Conservation (phyloP, 2,797 vertebrate species). For the Sciurus carolinensis region DNA sequence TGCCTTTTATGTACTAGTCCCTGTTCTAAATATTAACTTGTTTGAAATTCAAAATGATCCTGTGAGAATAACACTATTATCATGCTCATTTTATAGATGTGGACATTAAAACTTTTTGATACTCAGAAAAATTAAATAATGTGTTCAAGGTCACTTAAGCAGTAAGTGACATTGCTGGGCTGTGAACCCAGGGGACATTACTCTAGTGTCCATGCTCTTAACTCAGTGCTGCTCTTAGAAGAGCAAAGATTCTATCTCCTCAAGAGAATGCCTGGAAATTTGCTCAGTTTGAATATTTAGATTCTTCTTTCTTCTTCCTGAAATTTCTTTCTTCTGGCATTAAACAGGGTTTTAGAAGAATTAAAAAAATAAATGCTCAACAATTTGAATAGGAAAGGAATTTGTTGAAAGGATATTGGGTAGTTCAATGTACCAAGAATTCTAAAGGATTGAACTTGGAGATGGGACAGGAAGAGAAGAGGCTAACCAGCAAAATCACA, state of each 20-base stretch:
- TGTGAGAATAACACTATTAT: not conserved
- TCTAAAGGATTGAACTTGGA: not conserved
- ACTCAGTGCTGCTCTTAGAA: not conserved
- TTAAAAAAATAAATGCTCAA: not conserved
- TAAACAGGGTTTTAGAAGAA: not conserved
- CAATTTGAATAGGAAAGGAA: not conserved
- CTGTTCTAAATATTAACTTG: not conserved
- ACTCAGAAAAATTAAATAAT: not conserved
- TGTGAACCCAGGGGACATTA: too few species aligned
- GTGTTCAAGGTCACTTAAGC: not conserved
- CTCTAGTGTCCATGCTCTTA: not conserved
- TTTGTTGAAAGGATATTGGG: not conserved
- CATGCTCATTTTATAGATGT: not conserved
- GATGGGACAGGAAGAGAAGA: not conserved
- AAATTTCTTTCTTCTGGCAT: not conserved
- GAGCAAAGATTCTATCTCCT: not conserved
- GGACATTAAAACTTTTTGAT: not conserved
- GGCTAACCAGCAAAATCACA: not conserved
- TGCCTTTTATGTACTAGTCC: not conserved
- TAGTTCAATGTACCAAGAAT: not conserved
- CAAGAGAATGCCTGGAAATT: not conserved
- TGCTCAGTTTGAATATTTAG: not conserved
- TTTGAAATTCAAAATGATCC: constrained; percentile 10
- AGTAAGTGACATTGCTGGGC: not conserved
- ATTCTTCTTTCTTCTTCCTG: not conserved